Base-by-base conservation (phyloP, 2,113 vertebrate species). In the Picathartes gymnocephalus region DNA sequence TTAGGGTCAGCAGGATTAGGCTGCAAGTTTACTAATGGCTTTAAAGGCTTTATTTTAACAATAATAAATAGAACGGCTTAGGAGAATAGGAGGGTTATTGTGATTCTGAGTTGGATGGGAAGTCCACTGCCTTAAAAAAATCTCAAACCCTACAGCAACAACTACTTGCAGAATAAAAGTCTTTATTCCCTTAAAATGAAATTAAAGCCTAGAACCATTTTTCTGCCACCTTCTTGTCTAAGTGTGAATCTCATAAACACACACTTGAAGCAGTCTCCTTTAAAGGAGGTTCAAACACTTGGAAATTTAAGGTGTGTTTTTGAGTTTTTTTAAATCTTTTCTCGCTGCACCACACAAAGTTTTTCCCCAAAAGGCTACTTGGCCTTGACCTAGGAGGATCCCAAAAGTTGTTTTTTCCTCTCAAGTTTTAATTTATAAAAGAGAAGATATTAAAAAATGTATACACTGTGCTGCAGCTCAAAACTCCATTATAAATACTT, bases 31-130 rank as follows among this genome's bases (percentile, higher is more conserved):
- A 35, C 66, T 25, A 57, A 78, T n/a, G 60, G 72, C 37, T 95
- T 94, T 92, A 86, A 96, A 88, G 23, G 88, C 44, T 96, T 90
- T 76, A 28, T 92, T 96, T 94, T 60, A 83, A 92, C 57, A 94
- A 92, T 74, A 92, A 93, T 81, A 96, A 97, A 86, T 81, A 92
- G 64, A 93, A 79, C 0, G 4, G 9, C 7, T 94, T 74, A 85
- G 69, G 51, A 84, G 89, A 91, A 93, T 88, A 92, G 61, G 19
- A 92, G 57, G 12, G 40, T 64, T 71, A 80, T 68, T 93, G 83
- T 86, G 90, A 68, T 76, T 77, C 76, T 90, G 66, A 74, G 44
- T 48, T 78, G 51, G 72, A 57, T 53, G 57, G 80, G 64, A 93
- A 93, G 57, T 84, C n/a, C 77, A n/a, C 20, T 15, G 30, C 35